Evolutionary conservation across 1,140 invertebrate species (phyloP).

Genomic region (Leptestheria dahalacensis): DNA sequence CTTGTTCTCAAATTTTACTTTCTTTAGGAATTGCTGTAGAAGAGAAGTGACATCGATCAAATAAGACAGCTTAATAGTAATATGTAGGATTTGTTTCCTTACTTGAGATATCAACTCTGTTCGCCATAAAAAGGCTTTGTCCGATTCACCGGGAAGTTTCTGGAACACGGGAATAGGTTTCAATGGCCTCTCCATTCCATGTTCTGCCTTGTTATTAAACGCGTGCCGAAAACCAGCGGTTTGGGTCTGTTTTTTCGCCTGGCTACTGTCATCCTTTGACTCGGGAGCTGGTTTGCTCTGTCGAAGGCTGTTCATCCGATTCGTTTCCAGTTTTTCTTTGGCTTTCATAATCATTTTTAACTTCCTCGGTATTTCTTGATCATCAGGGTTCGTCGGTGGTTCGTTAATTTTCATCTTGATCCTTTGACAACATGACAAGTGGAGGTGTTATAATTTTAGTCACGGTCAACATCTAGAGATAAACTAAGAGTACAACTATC

Average conservation of each 20-base stretch:
- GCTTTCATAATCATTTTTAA: conserved; percentile 40
- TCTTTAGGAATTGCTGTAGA: conserved; percentile 16
- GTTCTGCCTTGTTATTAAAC: conserved; percentile 10
- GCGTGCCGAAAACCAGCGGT: conserved; percentile 6
- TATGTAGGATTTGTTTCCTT: conserved; percentile 25
- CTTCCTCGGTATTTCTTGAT: conserved; percentile 47
- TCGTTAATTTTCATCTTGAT: conserved; percentile 40
- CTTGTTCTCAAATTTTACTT: conserved; percentile 36
- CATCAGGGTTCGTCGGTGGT: conserved; percentile 42
- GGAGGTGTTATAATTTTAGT: background rate
- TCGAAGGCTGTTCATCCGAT: conserved; percentile 15
- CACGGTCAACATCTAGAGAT: background rate
- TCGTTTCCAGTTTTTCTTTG: conserved; percentile 33
- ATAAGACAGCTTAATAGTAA: background rate
- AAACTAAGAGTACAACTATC: conserved; percentile 12
- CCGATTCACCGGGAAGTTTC: conserved; percentile 32
- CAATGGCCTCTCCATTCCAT: conserved; percentile 27
- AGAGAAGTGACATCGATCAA: background rate
- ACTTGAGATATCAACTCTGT: conserved; percentile 33
- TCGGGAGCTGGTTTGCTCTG: background rate
- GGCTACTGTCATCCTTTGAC: too few relatives aligned
- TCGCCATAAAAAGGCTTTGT: conserved; percentile 31
- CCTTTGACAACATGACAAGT: conserved; percentile 11
- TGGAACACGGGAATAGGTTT: conserved; percentile 34
- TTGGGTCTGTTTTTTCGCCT: background rate